Base-by-base conservation (phyloP, 2,113 vertebrate species). In the Dendrocopos noguchii region DNA sequence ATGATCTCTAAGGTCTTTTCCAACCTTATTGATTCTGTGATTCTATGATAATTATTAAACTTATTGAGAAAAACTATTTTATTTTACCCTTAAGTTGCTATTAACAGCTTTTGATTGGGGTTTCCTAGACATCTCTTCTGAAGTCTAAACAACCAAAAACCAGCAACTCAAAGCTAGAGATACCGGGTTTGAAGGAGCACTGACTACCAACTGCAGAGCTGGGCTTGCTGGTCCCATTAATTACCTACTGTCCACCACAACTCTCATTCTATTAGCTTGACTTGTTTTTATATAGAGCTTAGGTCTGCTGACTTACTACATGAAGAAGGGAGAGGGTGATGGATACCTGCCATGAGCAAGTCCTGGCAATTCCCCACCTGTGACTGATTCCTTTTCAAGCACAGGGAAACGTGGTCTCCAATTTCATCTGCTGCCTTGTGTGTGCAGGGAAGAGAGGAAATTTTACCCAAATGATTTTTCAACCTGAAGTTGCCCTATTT, bases 311-410 rank as follows among this genome's bases (percentile, higher is more conserved):
- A 39, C 28, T 27, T 59, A 25, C 50, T 80, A 50, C 21, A 52
- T 1, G 10, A 67, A 84, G 47, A 57, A 72, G 10, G 28, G n/a
- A 80, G 59, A 89, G 8, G 5, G 14, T 34, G 24, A 42, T 22
- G 28, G 10, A 84, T 53, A 29, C 31, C 21, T 29, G 70, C 36
- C 5, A 0, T 4, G 7, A 0, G 0, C 19, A 24, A 24, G 21
- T 50, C 3, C 0, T 8, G 6, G 15, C 0, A 0, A 59, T 55
- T 21, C 29, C 34, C 34, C 2, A 2, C 29, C 56, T 33, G 21
- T 1, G 7, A 77, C 33, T 0, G 0, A 29, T 6, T 22, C 12
- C 39, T 65, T 65, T 39, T 17, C 12, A 47, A 18, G 55, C 10
- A 53, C 4, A 0, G 25, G n/a, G 25, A 64, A 82, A 65, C 9